Evolutionary conservation across 2,113 vertebrate genomes (phyloP).

Genomic region (Camelus bactrianus): DNA sequence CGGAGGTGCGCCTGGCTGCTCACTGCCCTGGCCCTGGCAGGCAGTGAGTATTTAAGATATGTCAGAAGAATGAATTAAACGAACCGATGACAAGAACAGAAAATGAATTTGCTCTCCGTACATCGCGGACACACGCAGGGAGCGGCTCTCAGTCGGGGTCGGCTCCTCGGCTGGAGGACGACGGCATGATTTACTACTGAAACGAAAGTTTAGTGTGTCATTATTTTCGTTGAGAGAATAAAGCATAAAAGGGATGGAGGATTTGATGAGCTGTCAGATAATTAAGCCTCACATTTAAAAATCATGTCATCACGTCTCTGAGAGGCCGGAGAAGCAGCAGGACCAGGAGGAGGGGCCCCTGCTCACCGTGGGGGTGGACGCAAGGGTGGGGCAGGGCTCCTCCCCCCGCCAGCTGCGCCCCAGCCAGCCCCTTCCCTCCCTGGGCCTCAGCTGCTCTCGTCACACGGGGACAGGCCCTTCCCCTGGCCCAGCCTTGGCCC

Average conservation of each 20-base stretch:
- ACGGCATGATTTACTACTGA: background rate
- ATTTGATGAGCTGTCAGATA: background rate
- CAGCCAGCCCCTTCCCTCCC: background rate
- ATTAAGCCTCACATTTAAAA: background rate
- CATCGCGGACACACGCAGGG: accelerated
- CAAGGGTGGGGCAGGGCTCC: background rate
- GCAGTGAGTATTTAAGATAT: too few relatives aligned
- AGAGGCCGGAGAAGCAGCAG: background rate
- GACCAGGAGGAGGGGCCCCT: background rate
- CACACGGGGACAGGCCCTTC: background rate
- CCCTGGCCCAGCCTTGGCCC: background rate
- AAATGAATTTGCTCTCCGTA: background rate
- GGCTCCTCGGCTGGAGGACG: accelerated
- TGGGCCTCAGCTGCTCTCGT: background rate
- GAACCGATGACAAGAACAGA: background rate
- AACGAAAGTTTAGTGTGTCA: background rate
- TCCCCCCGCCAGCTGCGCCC: background rate
- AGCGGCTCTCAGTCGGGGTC: background rate
- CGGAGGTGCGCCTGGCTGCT: background rate
- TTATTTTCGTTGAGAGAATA: background rate
- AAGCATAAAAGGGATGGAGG: background rate
- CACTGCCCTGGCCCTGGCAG: background rate
- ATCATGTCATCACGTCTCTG: background rate
- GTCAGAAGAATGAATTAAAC: background rate
- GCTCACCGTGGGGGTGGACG: background rate